Conservation (phyloP, 2,797 vertebrate genomes). For the Sebastes taczanowskii region DNA sequence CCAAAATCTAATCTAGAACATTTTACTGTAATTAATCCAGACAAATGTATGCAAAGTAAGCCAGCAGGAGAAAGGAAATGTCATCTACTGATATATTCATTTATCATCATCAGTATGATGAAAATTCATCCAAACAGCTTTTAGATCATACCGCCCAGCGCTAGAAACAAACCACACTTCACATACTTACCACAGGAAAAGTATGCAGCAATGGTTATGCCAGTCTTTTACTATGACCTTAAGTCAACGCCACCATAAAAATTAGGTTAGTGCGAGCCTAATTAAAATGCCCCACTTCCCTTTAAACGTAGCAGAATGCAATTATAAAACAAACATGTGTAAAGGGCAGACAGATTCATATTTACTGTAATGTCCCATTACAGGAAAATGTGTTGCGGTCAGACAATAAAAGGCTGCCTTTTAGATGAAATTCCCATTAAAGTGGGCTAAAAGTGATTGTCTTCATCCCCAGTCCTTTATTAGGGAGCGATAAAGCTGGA, state of each 20-base stretch:
- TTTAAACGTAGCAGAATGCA: neutral
- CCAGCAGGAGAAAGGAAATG: neutral
- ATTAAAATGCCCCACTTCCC: neutral
- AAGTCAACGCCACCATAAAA: neutral
- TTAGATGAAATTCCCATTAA: neutral
- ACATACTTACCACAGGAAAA: neutral
- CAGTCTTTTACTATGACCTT: neutral
- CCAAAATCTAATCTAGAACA: neutral
- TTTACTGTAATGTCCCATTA: neutral
- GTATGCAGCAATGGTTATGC: neutral
- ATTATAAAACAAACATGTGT: neutral
- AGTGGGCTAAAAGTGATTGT: neutral
- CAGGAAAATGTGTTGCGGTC: neutral
- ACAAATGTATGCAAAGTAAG: neutral
- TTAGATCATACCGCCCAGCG: neutral
- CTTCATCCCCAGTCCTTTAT: neutral
- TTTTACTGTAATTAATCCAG: neutral
- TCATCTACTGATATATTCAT: neutral
- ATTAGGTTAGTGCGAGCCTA: neutral
- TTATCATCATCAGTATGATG: neutral
- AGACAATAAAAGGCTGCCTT: neutral
- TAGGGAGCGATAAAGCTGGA: neutral
- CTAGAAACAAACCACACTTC: neutral
- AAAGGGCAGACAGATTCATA: neutral
- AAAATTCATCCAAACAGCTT: neutral